phyloP scores from a whole-genome alignment of 2,888 invertebrate genomes.

The Dynastes tityus region DNA sequence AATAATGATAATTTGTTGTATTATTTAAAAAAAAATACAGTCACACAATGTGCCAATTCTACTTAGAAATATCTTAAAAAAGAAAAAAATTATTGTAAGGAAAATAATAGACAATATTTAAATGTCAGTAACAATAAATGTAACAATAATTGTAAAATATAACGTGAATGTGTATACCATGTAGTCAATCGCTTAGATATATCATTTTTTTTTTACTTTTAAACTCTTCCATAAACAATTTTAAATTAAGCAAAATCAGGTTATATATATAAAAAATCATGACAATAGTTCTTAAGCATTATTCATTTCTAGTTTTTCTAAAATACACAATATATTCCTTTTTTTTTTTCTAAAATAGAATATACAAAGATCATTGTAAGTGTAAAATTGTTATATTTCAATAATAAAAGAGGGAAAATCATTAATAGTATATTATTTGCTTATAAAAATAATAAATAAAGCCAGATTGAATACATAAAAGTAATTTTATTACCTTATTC shows the following conservation, averaged over 20 bases:
- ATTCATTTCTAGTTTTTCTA: slow-evolving; percentile 31
- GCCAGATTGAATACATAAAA: slow-evolving; percentile 12
- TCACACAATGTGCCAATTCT: slow-evolving; percentile 61
- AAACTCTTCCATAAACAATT: neutral
- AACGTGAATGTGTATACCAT: slow-evolving; percentile 40
- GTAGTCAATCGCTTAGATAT: slow-evolving; percentile 31
- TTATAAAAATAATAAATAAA: neutral
- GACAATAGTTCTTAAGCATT: slow-evolving; percentile 37
- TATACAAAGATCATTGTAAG: slow-evolving; percentile 26
- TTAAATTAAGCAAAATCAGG: slow-evolving; percentile 33
- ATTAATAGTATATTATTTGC: neutral
- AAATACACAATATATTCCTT: slow-evolving; percentile 17
- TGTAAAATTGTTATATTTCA: slow-evolving; percentile 46
- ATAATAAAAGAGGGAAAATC: slow-evolving; percentile 44
- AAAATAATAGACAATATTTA: slow-evolving; percentile 62
- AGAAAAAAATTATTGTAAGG: slow-evolving; percentile 53
- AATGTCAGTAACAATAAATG: slow-evolving; percentile 63
- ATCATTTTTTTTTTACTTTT: slow-evolving; percentile 20
- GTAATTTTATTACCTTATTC: slow-evolving; percentile 29
- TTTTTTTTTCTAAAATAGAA: slow-evolving; percentile 16
- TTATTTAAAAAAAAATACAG: slow-evolving; percentile 41
- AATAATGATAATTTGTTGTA: slow-evolving; percentile 1
- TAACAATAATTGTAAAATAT: slow-evolving; percentile 60
- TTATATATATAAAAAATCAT: slow-evolving; percentile 32
- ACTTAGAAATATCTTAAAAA: slow-evolving; percentile 52